Conservation (phyloP, 2,888 invertebrate species). For the Junonia oenone region DNA sequence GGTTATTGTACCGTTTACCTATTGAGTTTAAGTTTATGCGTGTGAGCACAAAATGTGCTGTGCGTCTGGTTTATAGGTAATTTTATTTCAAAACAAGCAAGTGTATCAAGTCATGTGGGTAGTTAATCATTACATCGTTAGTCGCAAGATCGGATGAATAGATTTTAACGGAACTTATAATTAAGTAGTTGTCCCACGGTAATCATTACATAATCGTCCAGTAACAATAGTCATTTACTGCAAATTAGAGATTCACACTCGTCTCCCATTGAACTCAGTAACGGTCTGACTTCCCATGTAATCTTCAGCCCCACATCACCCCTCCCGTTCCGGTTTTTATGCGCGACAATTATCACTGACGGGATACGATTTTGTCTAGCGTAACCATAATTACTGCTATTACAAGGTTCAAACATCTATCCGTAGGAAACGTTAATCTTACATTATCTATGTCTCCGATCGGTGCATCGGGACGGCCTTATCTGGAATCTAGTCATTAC, state of each 20-base stretch:
- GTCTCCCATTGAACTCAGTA: constrained; percentile 54
- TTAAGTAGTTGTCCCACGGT: constrained; percentile 17
- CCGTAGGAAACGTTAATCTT: constrained; percentile 5
- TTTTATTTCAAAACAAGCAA: no score
- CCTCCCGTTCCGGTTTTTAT: constrained; percentile 20
- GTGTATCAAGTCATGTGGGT: no score
- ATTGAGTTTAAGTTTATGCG: neutral
- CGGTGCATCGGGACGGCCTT: constrained; percentile 13
- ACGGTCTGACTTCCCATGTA: constrained; percentile 42
- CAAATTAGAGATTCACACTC: constrained; percentile 61
- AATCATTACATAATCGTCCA: constrained; percentile 16
- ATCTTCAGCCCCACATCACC: constrained; percentile 11
- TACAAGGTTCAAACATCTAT: neutral
- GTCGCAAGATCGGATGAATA: neutral
- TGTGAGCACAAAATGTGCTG: no score
- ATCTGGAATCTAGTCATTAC: constrained; percentile 18
- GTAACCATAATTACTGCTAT: neutral
- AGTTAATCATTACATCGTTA: neutral
- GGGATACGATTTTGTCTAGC: constrained; percentile 2
- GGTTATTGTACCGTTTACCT: neutral
- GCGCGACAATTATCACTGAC: constrained; percentile 9
- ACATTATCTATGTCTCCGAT: constrained; percentile 13
- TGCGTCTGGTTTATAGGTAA: no score
- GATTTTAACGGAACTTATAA: constrained; percentile 19
- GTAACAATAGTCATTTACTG: constrained; percentile 37